Base-by-base conservation (phyloP, 2,888 invertebrate genomes). In the Heliothis peltigera region DNA sequence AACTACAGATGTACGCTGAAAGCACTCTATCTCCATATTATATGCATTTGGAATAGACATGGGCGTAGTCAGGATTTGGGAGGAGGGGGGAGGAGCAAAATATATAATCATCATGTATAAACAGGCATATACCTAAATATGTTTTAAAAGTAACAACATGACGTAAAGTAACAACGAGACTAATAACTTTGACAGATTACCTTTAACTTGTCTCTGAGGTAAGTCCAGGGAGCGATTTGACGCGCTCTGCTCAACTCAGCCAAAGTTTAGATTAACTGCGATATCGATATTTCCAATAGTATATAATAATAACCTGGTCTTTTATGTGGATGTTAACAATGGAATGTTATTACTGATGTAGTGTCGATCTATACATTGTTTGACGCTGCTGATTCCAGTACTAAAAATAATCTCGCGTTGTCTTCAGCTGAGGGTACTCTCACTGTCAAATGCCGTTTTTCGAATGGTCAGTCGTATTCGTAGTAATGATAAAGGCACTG, bases 41-140 rank as follows among this genome's bases (percentile, higher is more conserved):
- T 56, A 53, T 78, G 79, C 69, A 62, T 64, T 71, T 68, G 57
- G 51, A 51, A 71, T 69, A 69, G 58, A 70, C 74, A 77, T 74
- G 81, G 81, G 83, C 81, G 81, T 79, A 67, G 52, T 74, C 70
- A 60, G 76, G 73, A 63, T 58, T 65, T 56, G 55, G 54, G 46
- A 75, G 61, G 66, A 59, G 55, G 59, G 80, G 68, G 80, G 78
- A 74, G 77, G 80, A 57, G 78, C 68, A 61, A 65, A 57, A 68
- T 46, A 60, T 57, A 71, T 71, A 76, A 60, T 76, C 44, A 61
- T 59, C 39, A 56, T 64, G 62, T 49, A 55, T 59, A 60, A 43
- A 47, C 46, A 51, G 56, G n/a, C n/a, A n/a, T n/a, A n/a, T 19
- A 21, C 35, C 55, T 64, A 68, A 51, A 74, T 22, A 57, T 55